These are phyloP conservation scores for Babyrousa celebensis DNA, from an alignment of 2,797 vertebrate genomes.

Conservation along the genomic window DNA sequence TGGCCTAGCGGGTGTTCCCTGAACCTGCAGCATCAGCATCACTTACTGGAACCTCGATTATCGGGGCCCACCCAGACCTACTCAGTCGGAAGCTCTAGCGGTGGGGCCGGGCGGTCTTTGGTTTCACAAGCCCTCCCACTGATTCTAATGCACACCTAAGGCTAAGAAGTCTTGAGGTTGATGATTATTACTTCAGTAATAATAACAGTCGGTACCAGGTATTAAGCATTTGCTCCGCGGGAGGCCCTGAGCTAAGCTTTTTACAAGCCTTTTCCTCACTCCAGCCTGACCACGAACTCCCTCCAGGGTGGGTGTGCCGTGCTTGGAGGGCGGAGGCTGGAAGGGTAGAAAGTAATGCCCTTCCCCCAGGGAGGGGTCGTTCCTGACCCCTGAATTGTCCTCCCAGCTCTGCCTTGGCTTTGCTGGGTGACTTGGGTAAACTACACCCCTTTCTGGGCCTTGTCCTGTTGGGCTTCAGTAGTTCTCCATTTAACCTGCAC, in stretches of 20 bases:
- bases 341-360: not conserved
- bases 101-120: not conserved
- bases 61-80: not conserved
- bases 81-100: too few species aligned
- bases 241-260: not conserved
- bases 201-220: fast-evolving
- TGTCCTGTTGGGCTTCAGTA: too few species aligned
- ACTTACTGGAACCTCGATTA: not conserved
- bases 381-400: not conserved
- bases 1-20: not conserved
- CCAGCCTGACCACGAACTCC: not conserved
- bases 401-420: not conserved
- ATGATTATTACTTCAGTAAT: not conserved
- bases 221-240: fast-evolving
- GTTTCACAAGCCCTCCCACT: not conserved
- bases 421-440: not conserved
- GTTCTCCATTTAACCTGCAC: fast-evolving
- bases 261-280: not conserved
- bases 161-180: not conserved
- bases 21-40: not conserved
- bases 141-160: not conserved
- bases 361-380: fast-evolving
- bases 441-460: not conserved
- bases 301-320: not conserved
- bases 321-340: too few species aligned